phyloP scores from a whole-genome alignment of 1,140 invertebrate species.

The Sinonovacula constricta region DNA sequence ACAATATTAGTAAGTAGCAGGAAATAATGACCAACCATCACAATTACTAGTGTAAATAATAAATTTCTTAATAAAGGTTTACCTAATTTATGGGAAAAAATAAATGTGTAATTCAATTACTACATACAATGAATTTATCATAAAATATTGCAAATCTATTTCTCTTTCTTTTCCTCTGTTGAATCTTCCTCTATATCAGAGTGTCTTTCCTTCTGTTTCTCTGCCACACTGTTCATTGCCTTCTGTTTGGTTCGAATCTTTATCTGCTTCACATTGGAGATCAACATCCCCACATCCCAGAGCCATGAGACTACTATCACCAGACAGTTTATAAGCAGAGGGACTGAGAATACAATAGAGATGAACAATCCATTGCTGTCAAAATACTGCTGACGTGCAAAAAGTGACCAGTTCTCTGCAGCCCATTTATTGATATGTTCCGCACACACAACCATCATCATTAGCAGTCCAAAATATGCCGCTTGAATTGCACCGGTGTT shows the following conservation, averaged over 20 bases:
- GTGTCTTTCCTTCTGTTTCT: neutral
- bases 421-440: slow-evolving; percentile 93
- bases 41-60: too few species aligned
- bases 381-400: slow-evolving; percentile 94
- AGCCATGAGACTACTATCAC: slow-evolving; percentile 87
- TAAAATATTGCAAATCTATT: neutral
- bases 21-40: too few species aligned
- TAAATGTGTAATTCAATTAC: too few species aligned
- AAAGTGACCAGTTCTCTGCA: slow-evolving; percentile 87
- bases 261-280: slow-evolving; percentile 43
- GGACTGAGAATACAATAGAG: slow-evolving; percentile 93
- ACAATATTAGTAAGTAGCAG: too few species aligned
- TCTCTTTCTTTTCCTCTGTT: neutral
- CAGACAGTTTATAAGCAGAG: slow-evolving; percentile 93
- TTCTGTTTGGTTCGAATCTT: slow-evolving; percentile 23
- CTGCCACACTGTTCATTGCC: neutral
- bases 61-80: too few species aligned
- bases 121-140: too few species aligned
- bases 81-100: too few species aligned
- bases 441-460: slow-evolving; percentile 91
- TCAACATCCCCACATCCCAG: slow-evolving; percentile 45
- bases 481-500: slow-evolving; percentile 34
- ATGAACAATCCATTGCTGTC: slow-evolving; percentile 94
- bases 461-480: slow-evolving; percentile 77
- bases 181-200: neutral